Conservation (phyloP, 2,797 vertebrate species). For the Channallabes apus region DNA sequence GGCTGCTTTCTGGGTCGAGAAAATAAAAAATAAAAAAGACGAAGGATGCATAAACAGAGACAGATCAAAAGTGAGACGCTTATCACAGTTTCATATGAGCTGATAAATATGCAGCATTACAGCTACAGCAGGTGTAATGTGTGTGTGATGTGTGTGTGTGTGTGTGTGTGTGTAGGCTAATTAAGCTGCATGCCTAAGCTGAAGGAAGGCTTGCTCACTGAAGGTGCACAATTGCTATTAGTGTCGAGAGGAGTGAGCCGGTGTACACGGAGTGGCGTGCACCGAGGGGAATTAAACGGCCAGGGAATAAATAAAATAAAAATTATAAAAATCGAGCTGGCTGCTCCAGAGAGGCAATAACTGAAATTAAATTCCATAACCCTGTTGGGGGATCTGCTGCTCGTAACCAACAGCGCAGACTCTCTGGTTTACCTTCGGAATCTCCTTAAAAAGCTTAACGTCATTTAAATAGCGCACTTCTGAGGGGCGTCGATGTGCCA, state of each 20-base stretch:
- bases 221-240: constrained; percentile 54
- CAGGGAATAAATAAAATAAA: constrained; percentile 34
- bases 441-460: constrained; percentile 36
- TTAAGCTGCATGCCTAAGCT: constrained; percentile 53
- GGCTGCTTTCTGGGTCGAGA: constrained; percentile 52
- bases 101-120: constrained; percentile 44
- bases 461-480: constrained; percentile 40
- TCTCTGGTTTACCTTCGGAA: constrained; percentile 38
- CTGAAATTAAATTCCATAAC: constrained; percentile 56
- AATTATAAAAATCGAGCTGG: neutral
- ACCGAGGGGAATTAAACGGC: constrained; percentile 51
- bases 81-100: constrained; percentile 45
- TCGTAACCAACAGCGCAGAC: constrained; percentile 26
- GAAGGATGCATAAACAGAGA: constrained; percentile 33
- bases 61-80: constrained; percentile 45
- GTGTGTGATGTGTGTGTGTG: no score
- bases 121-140: constrained; percentile 15
- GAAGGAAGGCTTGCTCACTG: constrained; percentile 50
- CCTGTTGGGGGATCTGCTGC: neutral
- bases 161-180: constrained; percentile 49
- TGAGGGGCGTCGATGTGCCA: neutral
- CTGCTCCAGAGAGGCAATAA: constrained; percentile 49
- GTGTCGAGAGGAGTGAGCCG: constrained; percentile 41
- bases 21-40: constrained; percentile 34
- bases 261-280: constrained; percentile 37